These are phyloP conservation scores for Cherax destructor DNA, from an alignment of 1,140 invertebrate species.

Conservation along the genomic window DNA sequence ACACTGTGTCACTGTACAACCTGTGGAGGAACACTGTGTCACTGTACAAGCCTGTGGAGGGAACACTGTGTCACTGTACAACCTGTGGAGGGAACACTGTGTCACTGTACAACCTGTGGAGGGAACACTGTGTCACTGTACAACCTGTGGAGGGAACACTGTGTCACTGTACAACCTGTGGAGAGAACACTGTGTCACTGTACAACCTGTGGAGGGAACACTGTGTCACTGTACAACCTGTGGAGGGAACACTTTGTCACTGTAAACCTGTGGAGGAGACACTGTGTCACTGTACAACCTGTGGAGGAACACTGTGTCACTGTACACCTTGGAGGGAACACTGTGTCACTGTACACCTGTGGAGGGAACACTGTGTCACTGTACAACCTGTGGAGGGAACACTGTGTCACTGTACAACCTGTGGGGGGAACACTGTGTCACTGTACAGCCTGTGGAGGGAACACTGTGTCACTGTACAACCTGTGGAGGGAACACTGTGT, in stretches of 20 bases:
- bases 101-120: constrained; percentile 80
- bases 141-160: constrained; percentile 77
- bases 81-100: constrained; percentile 76
- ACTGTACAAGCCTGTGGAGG: constrained; percentile 80
- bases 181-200: constrained; percentile 73
- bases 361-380: background rate
- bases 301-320: background rate
- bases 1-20: no score
- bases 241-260: background rate
- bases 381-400: constrained; percentile 80
- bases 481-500: background rate
- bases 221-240: constrained; percentile 80
- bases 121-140: constrained; percentile 75
- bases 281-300: constrained; percentile 82
- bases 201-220: constrained; percentile 78
- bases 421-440: background rate
- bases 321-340: constrained; percentile 80
- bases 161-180: constrained; percentile 80
- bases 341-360: constrained; percentile 80
- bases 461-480: no score
- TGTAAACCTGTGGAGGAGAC: constrained; percentile 79
- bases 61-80: constrained; percentile 76
- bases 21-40: background rate
- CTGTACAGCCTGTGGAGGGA: constrained; percentile 80
- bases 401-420: constrained; percentile 80